phyloP scores from a whole-genome alignment of 2,113 vertebrate genomes.

The Oncorhynchus gorbuscha region DNA sequence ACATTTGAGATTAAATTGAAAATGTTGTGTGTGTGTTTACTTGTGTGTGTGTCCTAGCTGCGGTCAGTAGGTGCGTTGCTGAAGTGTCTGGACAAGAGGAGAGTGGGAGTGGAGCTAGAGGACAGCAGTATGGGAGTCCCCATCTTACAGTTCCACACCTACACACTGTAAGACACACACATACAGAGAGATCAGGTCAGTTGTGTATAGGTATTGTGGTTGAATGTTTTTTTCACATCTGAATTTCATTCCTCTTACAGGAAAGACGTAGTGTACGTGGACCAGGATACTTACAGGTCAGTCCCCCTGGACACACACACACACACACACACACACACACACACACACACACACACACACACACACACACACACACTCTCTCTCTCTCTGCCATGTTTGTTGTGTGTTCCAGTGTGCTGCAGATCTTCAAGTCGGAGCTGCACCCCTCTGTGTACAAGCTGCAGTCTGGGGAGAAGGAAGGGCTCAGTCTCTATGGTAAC shows the following conservation, averaged over 20 bases:
- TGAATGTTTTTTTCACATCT: conserved; percentile 14
- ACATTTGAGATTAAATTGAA: too few relatives aligned
- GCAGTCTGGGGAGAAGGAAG: conserved; percentile 90
- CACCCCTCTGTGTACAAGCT: conserved; percentile 96
- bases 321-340: not conserved
- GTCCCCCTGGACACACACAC: not conserved
- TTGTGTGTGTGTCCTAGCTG: conserved; percentile 63
- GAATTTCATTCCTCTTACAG: conserved; percentile 57
- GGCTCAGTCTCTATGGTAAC: conserved; percentile 91
- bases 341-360: not conserved
- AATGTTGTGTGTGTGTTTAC: not conserved
- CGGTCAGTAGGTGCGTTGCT: conserved; percentile 87
- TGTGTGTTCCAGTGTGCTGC: conserved; percentile 80
- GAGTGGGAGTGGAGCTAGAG: conserved; percentile 91
- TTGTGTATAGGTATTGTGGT: too few relatives aligned
- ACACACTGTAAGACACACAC: conserved; percentile 76
- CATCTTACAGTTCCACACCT: conserved; percentile 87
- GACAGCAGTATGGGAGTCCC: conserved; percentile 82
- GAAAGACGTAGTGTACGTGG: conserved; percentile 79
- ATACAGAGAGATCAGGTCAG: not conserved
- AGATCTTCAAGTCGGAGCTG: conserved; percentile 95
- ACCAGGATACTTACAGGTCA: conserved; percentile 84
- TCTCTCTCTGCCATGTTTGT: not conserved
- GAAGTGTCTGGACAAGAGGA: conserved; percentile 90
- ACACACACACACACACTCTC: too few relatives aligned